Base-by-base conservation (phyloP, 1,140 invertebrate genomes). In the Hyles euphorbiae region DNA sequence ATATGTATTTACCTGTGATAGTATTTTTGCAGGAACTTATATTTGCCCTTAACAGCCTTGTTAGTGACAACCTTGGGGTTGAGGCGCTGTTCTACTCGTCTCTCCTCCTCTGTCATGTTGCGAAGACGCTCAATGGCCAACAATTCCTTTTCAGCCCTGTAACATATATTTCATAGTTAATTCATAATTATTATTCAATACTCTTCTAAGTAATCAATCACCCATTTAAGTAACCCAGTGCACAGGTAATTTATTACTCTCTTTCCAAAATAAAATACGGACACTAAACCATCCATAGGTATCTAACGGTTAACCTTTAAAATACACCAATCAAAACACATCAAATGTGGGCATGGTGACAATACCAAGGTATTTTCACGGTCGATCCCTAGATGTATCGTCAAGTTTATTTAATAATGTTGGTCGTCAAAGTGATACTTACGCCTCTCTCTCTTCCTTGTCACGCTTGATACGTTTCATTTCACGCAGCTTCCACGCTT, bases 1-100 rank as follows among this genome's bases (percentile, higher is more conserved):
- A 34, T 46, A 45, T 47, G 45, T 8, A 51, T 47, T 36, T 63
- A 89, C 87, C 87, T 94, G 91, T 99, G 99, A 83, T 98, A 99
- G 85, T 99, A 99, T 83, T 99, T 99, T 90, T 99, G 99, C 61
- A 99, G 89, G 88, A 99, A 99, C 83, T 99, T 99, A 90, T 99
- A 99, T 91, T 99, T 99, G 57, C 98, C 98, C 90, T 99, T 99
- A 2, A 93, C 91, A 2, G 96, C 94, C 86, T 99, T 98, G 89
- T 99, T 99, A 2, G 96, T 98, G 36, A 99, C 91, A 8, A 92
- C 53, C 89, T 98, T 98, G 0, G 98, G 98, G 91, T 99, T 99
- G n/a, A 95, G 85, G 53, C 97, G 92, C 11, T 95, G 88, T 79
- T 99, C 98, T 60, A 95, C 92, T 51, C 96, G 90, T 53, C 98